Conservation (phyloP, 1,140 invertebrate genomes). For the Drosophila persimilis region DNA sequence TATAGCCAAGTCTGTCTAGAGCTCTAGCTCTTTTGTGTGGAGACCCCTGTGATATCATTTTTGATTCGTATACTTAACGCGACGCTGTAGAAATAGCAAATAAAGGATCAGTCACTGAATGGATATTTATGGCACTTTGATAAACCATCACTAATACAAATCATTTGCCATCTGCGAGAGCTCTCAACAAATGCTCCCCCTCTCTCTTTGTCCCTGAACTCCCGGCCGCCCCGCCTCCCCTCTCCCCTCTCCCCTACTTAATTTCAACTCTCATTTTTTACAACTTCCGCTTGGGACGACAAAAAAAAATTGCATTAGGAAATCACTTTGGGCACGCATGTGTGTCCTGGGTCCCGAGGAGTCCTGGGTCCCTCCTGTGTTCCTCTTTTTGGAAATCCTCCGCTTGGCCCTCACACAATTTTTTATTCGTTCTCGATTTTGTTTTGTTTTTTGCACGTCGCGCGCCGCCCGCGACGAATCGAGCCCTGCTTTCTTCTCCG, state of each 20-base stretch:
- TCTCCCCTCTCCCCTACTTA: background rate
- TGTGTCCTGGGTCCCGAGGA: background rate
- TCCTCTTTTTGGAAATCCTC: too few species aligned
- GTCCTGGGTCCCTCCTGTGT: too few species aligned
- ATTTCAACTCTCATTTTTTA: conserved; percentile 39
- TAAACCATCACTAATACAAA: conserved; percentile 35
- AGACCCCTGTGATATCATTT: too few species aligned
- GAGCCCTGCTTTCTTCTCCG: conserved; percentile 3
- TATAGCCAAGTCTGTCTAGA: too few species aligned
- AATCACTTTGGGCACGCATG: conserved; percentile 57
- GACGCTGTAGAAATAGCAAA: too few species aligned
- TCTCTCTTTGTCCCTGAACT: background rate
- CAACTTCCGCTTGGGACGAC: conserved; percentile 43
- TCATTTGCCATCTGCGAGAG: conserved; percentile 34
- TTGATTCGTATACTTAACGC: too few species aligned
- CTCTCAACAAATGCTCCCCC: background rate
- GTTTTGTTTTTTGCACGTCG: conserved; percentile 75
- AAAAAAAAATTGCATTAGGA: conserved; percentile 45
- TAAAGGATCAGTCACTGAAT: too few species aligned
- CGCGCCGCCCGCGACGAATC: conserved; percentile 63
- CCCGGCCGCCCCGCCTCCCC: background rate
- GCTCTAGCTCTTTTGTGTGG: too few species aligned
- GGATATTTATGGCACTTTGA: too few species aligned
- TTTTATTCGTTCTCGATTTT: conserved; percentile 20
- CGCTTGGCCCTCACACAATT: background rate